Evolutionary conservation across 2,113 vertebrate genomes (phyloP).

Genomic region (Clarias macrocephalus): DNA sequence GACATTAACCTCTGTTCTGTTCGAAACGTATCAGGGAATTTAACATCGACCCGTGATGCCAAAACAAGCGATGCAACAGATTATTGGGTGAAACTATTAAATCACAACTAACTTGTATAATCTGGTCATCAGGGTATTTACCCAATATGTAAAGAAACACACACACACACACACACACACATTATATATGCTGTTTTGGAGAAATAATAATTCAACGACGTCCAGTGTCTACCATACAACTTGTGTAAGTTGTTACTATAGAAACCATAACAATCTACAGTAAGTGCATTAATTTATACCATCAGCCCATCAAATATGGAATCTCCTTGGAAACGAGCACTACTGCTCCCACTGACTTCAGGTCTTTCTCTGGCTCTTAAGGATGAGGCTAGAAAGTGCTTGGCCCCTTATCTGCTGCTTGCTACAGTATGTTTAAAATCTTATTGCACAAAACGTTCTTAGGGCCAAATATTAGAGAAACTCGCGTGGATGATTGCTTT

Average conservation of each 20-base stretch:
- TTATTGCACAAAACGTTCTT: neutral
- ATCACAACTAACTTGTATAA: neutral
- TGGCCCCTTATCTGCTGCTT: neutral
- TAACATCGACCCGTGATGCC: neutral
- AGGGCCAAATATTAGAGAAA: neutral
- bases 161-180: neutral
- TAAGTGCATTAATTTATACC: neutral
- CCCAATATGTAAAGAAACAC: neutral
- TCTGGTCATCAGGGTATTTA: neutral
- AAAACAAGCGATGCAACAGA: neutral
- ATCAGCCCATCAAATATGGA: neutral
- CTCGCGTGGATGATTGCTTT: neutral
- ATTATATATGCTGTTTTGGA: too few relatives aligned
- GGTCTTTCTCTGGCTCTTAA: neutral
- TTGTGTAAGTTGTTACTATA: neutral
- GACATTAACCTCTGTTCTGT: slow-evolving; percentile 1
- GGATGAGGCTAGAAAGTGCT: neutral
- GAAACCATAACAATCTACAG: neutral
- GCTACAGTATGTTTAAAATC: neutral
- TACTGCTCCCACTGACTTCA: neutral
- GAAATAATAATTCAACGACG: neutral
- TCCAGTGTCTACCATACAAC: neutral
- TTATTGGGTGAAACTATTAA: neutral
- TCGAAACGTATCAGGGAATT: neutral
- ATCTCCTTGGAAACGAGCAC: neutral